Evolutionary conservation across 1,140 invertebrate genomes (phyloP).

Genomic region (Rhagoletis pomonella): DNA sequence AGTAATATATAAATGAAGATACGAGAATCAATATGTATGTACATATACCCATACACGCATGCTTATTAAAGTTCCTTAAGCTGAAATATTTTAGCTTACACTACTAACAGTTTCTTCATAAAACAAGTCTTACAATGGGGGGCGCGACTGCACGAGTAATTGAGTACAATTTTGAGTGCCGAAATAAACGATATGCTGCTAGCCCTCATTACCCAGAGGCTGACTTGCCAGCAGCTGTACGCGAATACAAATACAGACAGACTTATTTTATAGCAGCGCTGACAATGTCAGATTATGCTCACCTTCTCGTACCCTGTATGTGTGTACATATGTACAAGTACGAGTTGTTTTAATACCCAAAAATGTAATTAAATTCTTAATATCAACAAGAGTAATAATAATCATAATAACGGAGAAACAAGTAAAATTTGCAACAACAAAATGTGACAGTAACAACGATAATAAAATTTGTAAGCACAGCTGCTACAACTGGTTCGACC

Average conservation of each 20-base stretch:
- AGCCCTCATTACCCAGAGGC: not conserved
- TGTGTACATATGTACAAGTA: not conserved
- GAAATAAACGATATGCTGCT: not conserved
- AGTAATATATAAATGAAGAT: no score
- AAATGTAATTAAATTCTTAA: slow-evolving; percentile 46
- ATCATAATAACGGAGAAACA: not conserved
- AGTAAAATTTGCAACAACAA: not conserved
- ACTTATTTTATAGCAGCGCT: not conserved
- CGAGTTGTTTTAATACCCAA: slow-evolving; percentile 10
- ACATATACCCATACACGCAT: not conserved
- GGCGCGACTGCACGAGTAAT: no score
- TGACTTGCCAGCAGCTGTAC: not conserved
- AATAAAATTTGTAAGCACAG: slow-evolving; percentile 32
- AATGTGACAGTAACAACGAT: slow-evolving; percentile 5
- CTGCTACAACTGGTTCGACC: not conserved
- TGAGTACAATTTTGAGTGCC: no score
- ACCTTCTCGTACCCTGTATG: not conserved
- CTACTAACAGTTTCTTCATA: no score
- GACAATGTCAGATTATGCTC: not conserved
- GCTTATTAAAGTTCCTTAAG: no score
- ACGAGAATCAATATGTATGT: not conserved
- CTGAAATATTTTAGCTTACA: no score
- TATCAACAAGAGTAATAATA: not conserved
- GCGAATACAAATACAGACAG: not conserved
- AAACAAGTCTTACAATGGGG: no score